phyloP scores from a whole-genome alignment of 2,113 vertebrate genomes.

The Pristiophorus japonicus region DNA sequence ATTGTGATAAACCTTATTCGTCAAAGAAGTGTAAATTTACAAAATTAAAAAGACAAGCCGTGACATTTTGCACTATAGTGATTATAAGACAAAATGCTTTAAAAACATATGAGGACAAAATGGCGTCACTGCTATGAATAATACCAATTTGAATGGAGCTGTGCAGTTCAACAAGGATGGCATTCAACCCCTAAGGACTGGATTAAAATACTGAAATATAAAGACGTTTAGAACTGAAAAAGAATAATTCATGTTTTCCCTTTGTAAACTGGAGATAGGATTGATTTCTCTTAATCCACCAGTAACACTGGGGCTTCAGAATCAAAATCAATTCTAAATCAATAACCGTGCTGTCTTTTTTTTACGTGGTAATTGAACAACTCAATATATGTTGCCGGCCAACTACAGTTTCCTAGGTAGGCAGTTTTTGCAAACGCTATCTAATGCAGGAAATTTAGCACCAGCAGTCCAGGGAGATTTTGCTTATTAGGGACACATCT shows the following conservation, averaged over 20 bases:
- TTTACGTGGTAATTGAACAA: background rate
- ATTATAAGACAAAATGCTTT: too few relatives aligned
- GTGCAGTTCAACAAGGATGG: background rate
- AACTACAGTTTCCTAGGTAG: background rate
- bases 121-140: background rate
- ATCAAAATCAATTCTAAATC: conserved; percentile 29
- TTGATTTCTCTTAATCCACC: background rate
- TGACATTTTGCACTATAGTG: background rate
- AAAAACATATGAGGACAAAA: background rate
- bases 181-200: background rate
- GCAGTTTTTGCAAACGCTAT: background rate
- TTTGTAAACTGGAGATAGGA: background rate
- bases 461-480: background rate
- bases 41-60: background rate
- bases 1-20: background rate
- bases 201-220: background rate
- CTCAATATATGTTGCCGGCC: background rate
- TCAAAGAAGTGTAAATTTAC: background rate
- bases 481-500: conserved; percentile 31
- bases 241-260: background rate
- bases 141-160: conserved; percentile 8
- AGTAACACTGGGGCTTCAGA: background rate
- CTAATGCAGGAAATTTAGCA: background rate
- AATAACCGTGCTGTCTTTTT: background rate
- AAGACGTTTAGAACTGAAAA: background rate